Evolutionary conservation across 92 coral and sea anemone species (phyloP), one percentile per base, ranked within the genome.

Genomic region (Zoanthus sociatus): DNA sequence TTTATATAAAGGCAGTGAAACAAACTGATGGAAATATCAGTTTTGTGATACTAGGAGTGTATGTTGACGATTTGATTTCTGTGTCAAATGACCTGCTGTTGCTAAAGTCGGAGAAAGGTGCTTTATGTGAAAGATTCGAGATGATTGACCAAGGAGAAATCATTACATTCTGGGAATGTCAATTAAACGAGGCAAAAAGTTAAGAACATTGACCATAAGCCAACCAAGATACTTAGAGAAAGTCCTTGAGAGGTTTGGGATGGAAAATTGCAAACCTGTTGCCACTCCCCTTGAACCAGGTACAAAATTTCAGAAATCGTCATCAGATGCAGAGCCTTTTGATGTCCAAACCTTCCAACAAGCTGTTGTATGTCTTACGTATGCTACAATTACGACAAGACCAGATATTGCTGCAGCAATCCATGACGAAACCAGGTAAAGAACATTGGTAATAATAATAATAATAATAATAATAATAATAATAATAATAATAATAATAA

Each of bases 191-290:
- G 90, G 87, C 82, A 87, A 93, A 82, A 77, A 71, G 37, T 63
- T 61, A 4, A 83, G 86, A 87, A 92, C 91, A 48, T 51, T 90
- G 88, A 90, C 93, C 10, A 84, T 92, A 12, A 90, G 90, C 70
- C 90, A 93, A 55, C 86, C 79, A 63, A 75, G 67, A 20, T 90
- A 90, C 84, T 71, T 87, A 1, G 78, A 82, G 58, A 90, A 90
- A 64, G 77, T 92, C 15, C 88, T 93, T 45, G 48, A 71, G 89
- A 90, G 75, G 77, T 88, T 93, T 78, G 92, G 92, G 60, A 93
- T 90, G 93, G 93, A 88, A 71, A 76, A 88, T 77, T 88, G 79
- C 56, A 93, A 90, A 78, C 92, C 93, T 18, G 84, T 91, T 26
- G 74, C 90, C 20, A 93, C 20, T 26, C 92, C 91, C 26, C 83